Percentiles rank a stretch among this genome's conserved stretches.
Conservation (phyloP, 2,113 vertebrate species). For the Ahaetulla prasina region DNA sequence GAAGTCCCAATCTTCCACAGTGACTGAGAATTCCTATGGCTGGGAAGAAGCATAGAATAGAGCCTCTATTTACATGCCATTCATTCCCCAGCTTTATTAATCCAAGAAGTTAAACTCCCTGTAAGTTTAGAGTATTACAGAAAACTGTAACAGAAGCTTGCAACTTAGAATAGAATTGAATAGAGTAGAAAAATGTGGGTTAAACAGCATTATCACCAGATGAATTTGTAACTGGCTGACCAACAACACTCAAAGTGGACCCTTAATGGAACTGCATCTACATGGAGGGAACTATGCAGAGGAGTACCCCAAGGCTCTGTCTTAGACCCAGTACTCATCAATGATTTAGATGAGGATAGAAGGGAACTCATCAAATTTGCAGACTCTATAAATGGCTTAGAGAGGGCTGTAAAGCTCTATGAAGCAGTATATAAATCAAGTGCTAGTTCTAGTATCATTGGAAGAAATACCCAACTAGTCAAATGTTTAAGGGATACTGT, state of each 20-base stretch:
- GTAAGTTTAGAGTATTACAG: background rate
- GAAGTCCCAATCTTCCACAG: no score
- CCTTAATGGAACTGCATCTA: no score
- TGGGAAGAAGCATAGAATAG: background rate
- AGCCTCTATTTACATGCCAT: background rate
- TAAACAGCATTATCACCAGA: no score
- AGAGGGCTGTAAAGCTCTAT: no score
- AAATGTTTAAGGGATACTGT: background rate
- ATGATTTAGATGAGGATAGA: background rate
- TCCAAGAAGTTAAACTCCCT: background rate
- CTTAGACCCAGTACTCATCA: background rate
- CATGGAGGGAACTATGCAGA: no score
- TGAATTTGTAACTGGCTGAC: no score
- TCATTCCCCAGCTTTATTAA: background rate
- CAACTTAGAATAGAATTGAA: background rate
- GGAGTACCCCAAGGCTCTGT: background rate
- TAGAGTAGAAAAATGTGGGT: no score
- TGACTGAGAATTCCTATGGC: background rate
- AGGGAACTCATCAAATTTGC: background rate
- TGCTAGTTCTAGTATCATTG: no score
- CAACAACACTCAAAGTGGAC: no score
- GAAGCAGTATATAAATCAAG: no score
- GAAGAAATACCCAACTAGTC: background rate
- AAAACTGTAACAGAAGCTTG: background rate
- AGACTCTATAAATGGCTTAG: no score